These are phyloP conservation scores for Crypturellus undulatus DNA, from an alignment of 2,113 vertebrate genomes.

Conservation along the genomic window DNA sequence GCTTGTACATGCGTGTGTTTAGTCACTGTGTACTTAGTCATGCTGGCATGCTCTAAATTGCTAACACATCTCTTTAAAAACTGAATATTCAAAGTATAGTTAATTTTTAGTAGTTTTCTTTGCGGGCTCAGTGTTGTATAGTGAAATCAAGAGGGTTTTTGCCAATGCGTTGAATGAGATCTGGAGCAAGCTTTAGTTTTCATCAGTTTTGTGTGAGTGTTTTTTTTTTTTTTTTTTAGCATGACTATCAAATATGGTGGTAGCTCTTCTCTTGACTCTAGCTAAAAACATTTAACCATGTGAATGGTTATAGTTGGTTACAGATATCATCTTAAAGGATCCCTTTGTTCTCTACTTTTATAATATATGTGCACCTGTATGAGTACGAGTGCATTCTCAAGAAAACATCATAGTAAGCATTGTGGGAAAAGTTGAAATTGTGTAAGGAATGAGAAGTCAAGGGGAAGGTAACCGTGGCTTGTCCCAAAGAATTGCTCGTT, in stretches of 20 bases:
- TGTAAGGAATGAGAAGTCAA: not conserved
- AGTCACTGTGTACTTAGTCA: slow-evolving; percentile 9
- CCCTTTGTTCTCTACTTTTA: not conserved
- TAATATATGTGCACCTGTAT: not conserved
- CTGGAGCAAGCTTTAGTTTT: not conserved
- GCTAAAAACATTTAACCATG: not conserved
- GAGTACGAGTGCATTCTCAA: not conserved
- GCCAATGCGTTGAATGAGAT: not conserved
- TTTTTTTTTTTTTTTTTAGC: not conserved
- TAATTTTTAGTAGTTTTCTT: not conserved
- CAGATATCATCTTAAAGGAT: not conserved
- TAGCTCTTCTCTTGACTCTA: not conserved
- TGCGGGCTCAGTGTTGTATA: not conserved
- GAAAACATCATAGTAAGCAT: not conserved
- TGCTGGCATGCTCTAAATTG: not conserved
- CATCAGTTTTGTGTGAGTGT: not conserved
- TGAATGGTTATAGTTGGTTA: not conserved
- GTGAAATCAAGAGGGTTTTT: not conserved
- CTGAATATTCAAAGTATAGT: not conserved
- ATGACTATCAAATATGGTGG: not conserved
- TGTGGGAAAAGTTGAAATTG: not conserved
- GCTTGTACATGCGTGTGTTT: not conserved
- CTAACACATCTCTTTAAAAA: not conserved
- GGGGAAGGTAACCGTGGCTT: not conserved
- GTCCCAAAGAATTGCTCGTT: not conserved